phyloP scores from a whole-genome alignment of 2,113 vertebrate species.

The Grus americana region DNA sequence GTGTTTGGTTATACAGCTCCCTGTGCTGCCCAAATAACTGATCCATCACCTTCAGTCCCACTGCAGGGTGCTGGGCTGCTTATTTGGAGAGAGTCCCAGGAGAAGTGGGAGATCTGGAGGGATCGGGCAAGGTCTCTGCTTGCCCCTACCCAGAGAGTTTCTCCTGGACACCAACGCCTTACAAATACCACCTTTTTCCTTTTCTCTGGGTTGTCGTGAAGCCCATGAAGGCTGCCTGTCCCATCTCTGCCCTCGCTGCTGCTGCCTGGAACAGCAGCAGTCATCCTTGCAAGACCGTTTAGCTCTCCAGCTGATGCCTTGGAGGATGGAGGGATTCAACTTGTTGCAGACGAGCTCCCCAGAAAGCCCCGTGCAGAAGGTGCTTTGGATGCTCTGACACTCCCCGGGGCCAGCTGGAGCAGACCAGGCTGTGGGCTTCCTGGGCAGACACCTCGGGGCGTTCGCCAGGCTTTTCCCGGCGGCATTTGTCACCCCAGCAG shows the following conservation, averaged over 20 bases:
- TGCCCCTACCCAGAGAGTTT: background rate
- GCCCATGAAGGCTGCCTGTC: background rate
- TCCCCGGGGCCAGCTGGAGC: background rate
- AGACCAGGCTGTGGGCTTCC: background rate
- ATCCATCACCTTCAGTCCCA: background rate
- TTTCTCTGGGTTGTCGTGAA: background rate
- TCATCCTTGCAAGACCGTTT: background rate
- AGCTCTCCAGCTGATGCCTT: background rate
- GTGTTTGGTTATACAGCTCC: background rate
- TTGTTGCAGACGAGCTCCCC: background rate
- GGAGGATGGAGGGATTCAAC: background rate
- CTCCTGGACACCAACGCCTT: background rate
- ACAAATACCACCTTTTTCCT: background rate
- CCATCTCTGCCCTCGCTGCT: background rate
- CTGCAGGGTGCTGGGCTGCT: background rate
- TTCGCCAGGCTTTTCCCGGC: background rate
- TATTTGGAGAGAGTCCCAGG: fast-evolving
- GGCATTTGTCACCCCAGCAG: background rate
- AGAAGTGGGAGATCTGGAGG: background rate
- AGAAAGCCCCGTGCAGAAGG: background rate
- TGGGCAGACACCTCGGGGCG: background rate
- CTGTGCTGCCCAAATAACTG: background rate
- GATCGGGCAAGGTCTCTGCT: background rate
- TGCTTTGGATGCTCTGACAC: background rate
- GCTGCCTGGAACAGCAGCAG: background rate